phyloP scores from a whole-genome alignment of 2,113 vertebrate genomes.

The Empidonax alnorum region DNA sequence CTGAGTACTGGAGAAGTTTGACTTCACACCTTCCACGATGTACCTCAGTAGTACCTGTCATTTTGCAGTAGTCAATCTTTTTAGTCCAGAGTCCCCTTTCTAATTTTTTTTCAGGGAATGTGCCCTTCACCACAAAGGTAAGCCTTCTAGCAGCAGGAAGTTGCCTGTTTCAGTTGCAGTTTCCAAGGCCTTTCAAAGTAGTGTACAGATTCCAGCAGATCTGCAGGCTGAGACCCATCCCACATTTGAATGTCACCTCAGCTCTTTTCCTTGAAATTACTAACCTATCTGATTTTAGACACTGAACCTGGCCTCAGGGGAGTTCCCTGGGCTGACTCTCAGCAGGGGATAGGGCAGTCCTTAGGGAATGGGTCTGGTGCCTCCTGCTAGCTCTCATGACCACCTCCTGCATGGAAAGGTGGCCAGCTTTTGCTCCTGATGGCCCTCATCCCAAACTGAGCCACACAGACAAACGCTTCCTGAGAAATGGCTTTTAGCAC shows the following conservation, averaged over 20 bases:
- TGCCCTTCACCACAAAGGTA: neutral
- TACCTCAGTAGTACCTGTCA: neutral
- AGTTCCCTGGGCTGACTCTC: fast-evolving
- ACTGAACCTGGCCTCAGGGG: neutral
- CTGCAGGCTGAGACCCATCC: fast-evolving
- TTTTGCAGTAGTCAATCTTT: neutral
- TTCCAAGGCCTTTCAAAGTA: neutral
- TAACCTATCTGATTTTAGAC: neutral
- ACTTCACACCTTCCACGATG: neutral
- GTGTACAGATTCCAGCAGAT: neutral
- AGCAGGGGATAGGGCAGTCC: neutral
- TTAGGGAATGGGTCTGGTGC: neutral
- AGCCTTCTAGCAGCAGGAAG: neutral
- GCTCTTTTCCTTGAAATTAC: neutral
- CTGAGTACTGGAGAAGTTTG: neutral
- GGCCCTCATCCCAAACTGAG: neutral
- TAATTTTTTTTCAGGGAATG: neutral
- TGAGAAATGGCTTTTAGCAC: neutral
- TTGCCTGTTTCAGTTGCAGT: neutral
- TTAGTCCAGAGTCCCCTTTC: neutral
- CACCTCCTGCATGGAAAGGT: neutral
- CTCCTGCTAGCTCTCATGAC: neutral
- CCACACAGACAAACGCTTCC: neutral
- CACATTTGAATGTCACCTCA: neutral
- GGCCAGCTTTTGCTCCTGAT: neutral